Conservation (phyloP, 2,113 vertebrate species). For the Ondatra zibethicus region DNA sequence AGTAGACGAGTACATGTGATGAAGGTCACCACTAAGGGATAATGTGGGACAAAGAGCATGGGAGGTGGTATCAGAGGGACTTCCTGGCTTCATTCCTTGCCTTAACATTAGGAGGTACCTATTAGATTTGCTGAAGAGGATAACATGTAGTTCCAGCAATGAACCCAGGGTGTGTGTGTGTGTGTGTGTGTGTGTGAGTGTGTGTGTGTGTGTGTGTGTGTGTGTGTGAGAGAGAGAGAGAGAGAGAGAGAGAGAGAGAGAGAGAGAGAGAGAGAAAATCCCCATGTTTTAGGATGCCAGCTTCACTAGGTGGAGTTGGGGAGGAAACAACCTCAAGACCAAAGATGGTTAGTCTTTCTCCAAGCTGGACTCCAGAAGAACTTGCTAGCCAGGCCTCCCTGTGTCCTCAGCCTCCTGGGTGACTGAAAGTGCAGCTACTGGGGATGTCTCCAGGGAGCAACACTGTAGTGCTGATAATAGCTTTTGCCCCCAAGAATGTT, state of each 20-base stretch:
- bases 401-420: neutral
- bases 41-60: neutral
- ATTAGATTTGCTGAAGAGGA: neutral
- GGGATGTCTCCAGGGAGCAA: neutral
- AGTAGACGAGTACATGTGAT: neutral
- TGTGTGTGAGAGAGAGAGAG: no score
- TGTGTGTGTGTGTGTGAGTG: neutral
- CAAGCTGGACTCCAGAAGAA: neutral
- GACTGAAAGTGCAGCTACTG: neutral
- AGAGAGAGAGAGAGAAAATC: no score
- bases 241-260: no score
- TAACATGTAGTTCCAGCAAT: neutral
- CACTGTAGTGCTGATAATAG: neutral
- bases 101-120: neutral
- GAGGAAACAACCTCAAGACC: neutral
- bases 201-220: neutral
- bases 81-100: neutral
- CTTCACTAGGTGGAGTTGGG: neutral
- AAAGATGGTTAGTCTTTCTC: neutral
- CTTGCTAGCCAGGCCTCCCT: neutral
- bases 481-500: neutral
- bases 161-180: neutral
- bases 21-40: neutral
- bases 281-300: neutral
- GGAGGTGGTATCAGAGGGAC: neutral